Evolutionary conservation across 2,888 invertebrate genomes (phyloP), one percentile per base, ranked within the genome.

Genomic region (Drepanosiphum platanoidis): DNA sequence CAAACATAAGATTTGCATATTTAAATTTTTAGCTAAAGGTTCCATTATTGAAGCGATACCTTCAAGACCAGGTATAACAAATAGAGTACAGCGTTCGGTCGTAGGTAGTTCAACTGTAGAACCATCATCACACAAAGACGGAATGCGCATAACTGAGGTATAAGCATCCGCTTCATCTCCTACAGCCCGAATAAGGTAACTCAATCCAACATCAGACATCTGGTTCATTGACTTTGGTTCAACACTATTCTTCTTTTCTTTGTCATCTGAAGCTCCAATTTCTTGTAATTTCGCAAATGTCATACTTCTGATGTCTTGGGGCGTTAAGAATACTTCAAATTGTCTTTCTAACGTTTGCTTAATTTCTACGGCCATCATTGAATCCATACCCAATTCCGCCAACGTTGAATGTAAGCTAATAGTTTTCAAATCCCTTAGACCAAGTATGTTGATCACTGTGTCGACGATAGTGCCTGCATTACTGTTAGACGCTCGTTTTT

Each of bases 281-380:
- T 91, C 91, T 80, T 90, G 89, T 22, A 92, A 89, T 87, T 91
- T 94, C 32, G 93, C 92, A 87, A 97, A 94, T 0, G 95, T 97
- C 64, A 97, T 90, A 0, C 92, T 92, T 78, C 97, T 92, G 86
- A 97, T 94, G 88, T 97, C 97, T 89, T 96, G 95, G 8, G 96
- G 94, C 0, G 96, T 94, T 5, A 98, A 91, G 89, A 94, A 93
- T 82, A 98, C 91, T 89, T 97, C 97, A 89, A 94, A 97, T 89
- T 97, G 96, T 88, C 96, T 91, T 89, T 97, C 97, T 2, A 97
- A 90, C 0, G 95, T 94, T 90, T 97, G 97, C 88, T 97, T 97
- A 88, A 99, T 96, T 90, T 99, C 98, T 0, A 97, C 96, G 0
- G 96, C 96, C 96, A 97, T 98, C 91, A 98, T 93, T 1, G 98